Evolutionary conservation across 2,888 invertebrate genomes (phyloP).

Genomic region (Drosophila diplacantha): DNA sequence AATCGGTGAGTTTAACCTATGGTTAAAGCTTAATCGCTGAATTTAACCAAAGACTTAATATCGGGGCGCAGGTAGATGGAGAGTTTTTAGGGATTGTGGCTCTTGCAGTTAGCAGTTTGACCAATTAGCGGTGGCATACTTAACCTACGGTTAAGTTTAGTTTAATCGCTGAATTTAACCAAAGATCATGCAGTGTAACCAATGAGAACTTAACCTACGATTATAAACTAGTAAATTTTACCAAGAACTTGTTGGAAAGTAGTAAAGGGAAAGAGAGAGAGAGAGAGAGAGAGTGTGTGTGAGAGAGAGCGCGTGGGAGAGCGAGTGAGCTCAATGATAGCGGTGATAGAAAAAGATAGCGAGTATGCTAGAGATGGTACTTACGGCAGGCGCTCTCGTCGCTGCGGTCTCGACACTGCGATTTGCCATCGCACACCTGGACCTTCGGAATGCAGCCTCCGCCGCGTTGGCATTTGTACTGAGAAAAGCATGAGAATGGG

Average conservation of each 20-base stretch:
- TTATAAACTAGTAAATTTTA: conserved; percentile 6
- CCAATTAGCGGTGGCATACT: not conserved
- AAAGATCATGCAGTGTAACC: conserved; percentile 10
- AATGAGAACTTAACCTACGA: conserved; percentile 8
- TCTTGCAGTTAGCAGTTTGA: not conserved
- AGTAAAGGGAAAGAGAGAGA: not conserved
- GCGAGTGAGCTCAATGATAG: not conserved
- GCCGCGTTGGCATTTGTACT: conserved; percentile 78
- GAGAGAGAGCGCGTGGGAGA: no score
- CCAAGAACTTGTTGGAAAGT: conserved; percentile 7
- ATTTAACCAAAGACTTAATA: conserved; percentile 11
- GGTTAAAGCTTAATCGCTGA: not conserved
- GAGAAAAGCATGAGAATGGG: conserved; percentile 36
- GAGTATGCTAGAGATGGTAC: conserved; percentile 52
- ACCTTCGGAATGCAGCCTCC: conserved; percentile 77
- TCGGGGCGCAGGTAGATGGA: no score
- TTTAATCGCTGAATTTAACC: not conserved
- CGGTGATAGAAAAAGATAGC: not conserved
- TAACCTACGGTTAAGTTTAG: not conserved
- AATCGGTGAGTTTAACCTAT: conserved; percentile 12
- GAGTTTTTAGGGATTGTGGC: not conserved
- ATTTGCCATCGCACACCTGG: conserved; percentile 79
- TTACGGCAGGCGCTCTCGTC: conserved; percentile 79
- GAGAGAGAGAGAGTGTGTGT: not conserved
- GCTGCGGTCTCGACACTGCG: conserved; percentile 80